These are phyloP conservation scores for Clarias macrocephalus DNA, from an alignment of 2,113 vertebrate species.

Conservation along the genomic window DNA sequence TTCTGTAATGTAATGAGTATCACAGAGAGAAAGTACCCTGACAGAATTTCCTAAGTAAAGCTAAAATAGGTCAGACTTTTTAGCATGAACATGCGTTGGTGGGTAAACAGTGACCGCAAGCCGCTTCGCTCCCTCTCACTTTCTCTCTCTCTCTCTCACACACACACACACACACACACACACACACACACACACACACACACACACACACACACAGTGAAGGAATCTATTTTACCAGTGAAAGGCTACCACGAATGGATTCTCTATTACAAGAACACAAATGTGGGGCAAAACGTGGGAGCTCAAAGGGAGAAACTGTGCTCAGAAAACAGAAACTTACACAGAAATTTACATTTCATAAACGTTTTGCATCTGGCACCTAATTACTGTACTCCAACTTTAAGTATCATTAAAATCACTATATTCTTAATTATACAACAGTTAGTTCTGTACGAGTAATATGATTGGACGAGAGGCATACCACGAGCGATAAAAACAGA, in stretches of 20 bases:
- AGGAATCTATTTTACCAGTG: slow-evolving; percentile 7
- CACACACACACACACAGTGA: slow-evolving; percentile 18
- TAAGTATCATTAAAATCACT: too few species aligned
- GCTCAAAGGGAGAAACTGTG: background rate
- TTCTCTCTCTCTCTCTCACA: too few species aligned
- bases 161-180: background rate
- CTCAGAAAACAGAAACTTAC: background rate
- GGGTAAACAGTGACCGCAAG: slow-evolving; percentile 45
- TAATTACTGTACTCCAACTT: background rate
- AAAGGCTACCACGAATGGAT: background rate
- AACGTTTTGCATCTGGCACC: background rate
- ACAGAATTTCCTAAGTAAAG: slow-evolving; percentile 47
- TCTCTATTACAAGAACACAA: background rate
- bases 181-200: slow-evolving; percentile 10
- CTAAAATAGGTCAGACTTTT: slow-evolving; percentile 53
- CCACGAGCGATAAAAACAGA: background rate
- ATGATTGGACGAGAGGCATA: background rate
- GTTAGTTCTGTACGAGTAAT: too few species aligned
- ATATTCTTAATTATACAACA: background rate
- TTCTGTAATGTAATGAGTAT: background rate
- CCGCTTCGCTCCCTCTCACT: background rate
- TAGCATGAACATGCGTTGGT: slow-evolving; percentile 53
- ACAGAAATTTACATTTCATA: background rate
- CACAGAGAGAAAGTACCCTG: slow-evolving; percentile 37
- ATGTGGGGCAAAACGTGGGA: background rate